Base-by-base conservation (phyloP, 2,113 vertebrate species). In the Platycercus adscitus region DNA sequence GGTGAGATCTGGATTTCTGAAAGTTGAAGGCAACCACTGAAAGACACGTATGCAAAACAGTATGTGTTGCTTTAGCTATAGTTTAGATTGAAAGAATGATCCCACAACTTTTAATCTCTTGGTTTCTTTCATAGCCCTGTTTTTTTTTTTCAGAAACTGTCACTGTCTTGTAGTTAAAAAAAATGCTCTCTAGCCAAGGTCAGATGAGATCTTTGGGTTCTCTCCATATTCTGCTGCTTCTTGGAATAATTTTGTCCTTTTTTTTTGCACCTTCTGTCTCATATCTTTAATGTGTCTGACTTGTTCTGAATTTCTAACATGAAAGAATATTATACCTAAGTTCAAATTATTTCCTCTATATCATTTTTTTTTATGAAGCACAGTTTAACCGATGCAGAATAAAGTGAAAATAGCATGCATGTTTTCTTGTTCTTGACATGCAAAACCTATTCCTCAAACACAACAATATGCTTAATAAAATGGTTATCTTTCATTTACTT, bases 391-490 rank as follows among this genome's bases (percentile, higher is more conserved):
- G 4, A 87, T 77, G 70, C 26, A 92, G 84, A 92, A 96, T 91
- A 63, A 96, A 95, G 66, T 77, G 58, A 93, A 91, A 94, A 86
- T 60, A 47, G 23, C 44, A 71, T 50, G 39, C 88, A 82, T 85
- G 56, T 4, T 91, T 94, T 89, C 86, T 86, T 79, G 18, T 43
- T 90, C 69, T 84, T 91, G 81, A 85, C 56, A 85, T 64, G 37
- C 33, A 89, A 92, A 91, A 53, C 33, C 10, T 65, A 81, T 73
- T 96, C 26, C 53, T 91, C 41, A 80, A 91, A 21, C 28, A 70
- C 44, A 93, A 69, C 88, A 77, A 93, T 61, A 90, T 65, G 52
- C 65, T 84, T 95, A 86, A 92, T 92, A 93, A 94, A 96, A 82
- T 53, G 28, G 83, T 85, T 93, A 80, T 87, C 73, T 94, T 92